Evolutionary conservation across 1,140 invertebrate genomes (phyloP), one percentile per base, ranked within the genome.

Genomic region (Procambarus clarkii): DNA sequence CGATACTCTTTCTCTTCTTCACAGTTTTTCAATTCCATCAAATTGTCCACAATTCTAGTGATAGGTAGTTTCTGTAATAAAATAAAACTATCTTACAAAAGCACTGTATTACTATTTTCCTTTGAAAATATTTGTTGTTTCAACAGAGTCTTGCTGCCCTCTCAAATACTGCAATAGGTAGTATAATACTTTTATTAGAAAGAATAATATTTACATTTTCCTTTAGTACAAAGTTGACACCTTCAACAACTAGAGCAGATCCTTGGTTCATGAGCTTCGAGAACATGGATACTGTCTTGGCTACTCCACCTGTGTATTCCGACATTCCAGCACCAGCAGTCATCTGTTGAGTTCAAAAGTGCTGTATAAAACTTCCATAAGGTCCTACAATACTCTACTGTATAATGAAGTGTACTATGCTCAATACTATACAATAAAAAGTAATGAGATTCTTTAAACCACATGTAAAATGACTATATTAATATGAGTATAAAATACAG

Each of bases 191-290:
- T 54, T 54, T 54, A 54, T 13, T 13, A 54, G 34, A 34, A 1
- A 34, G 34, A 34, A 15, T 13, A 15, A 60, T 34, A 96, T 96
- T 96, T 95, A 98, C 97, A 95, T 99, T 98, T 95, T 97, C 97
- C 94, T 99, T 99, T 9, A 99, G 97, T 58, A 99, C 99, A 91
- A 99, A 96, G 96, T 99, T 99, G 0, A 99, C 99, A 64, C 99
- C 99, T 95, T 99, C 99, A 98, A 99, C 99, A 0, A 99, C 98
- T 95, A 99, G 99, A 78, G 98, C 98, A 2, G 98, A 99, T 48
- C 98, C 98, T 94, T 99, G 98, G 8, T 97, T 98, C 93, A 99
- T 97, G 21, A 99, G 95, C 95, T 99, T 99, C 2, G 98, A 98
- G 95, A 99, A 99, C 98, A 99, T 99, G 93, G 97, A 98, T 0